Evolutionary conservation across 2,797 vertebrate genomes (phyloP).

Genomic region (Anisognathus igniventris): DNA sequence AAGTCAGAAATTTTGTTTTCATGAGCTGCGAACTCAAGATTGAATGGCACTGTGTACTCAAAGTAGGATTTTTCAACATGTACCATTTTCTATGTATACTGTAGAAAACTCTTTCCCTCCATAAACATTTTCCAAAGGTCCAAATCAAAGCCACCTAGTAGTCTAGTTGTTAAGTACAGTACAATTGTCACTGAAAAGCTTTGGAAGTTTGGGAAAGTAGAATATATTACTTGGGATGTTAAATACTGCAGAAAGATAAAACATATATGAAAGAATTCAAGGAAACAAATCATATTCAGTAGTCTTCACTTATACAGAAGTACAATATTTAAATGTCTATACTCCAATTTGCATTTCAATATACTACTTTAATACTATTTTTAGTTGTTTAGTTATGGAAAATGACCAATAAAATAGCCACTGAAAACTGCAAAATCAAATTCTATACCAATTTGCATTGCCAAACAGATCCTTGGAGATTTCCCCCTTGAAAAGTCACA

Average conservation of each 20-base stretch:
- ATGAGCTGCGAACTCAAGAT: background rate
- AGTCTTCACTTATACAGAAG: background rate
- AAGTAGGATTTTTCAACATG: background rate
- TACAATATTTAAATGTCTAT: background rate
- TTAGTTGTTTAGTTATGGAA: background rate
- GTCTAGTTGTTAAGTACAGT: background rate
- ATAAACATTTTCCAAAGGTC: background rate
- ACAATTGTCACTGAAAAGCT: background rate
- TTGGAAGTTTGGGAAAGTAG: background rate
- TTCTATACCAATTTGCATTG: background rate
- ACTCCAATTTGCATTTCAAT: background rate
- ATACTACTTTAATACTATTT: background rate
- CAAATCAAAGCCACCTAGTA: background rate
- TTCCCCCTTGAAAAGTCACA: background rate
- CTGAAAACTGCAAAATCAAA: background rate
- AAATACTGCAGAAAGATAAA: background rate
- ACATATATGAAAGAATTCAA: background rate
- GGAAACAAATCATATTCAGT: background rate
- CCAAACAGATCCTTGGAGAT: background rate
- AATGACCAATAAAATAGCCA: background rate
- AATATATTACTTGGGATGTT: background rate
- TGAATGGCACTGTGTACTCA: background rate
- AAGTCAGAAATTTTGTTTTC: background rate
- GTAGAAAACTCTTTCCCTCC: background rate
- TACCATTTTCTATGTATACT: background rate